Percentiles rank a stretch among this genome's conserved stretches.
phyloP scores from a whole-genome alignment of 2,113 vertebrate genomes.

The Pan troglodytes region NHGRI_mPanTro3-v2.1_pri NC_086015.1:62519001-62519500 shows the following conservation, averaged over 20 bases:
- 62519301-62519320: slow-evolving; percentile 82
- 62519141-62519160: slow-evolving; percentile 79
- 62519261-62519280: slow-evolving; percentile 81
- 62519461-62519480: slow-evolving; percentile 86
- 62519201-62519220: slow-evolving; percentile 76
- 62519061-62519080: slow-evolving; percentile 86
- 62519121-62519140: slow-evolving; percentile 78
- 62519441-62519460: slow-evolving; percentile 86
- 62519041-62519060: slow-evolving; percentile 78
- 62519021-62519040: slow-evolving; percentile 73
- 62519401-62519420: slow-evolving; percentile 89
- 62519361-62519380: slow-evolving; percentile 85
- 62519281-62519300: slow-evolving; percentile 81
- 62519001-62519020: slow-evolving; percentile 75
- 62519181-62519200: slow-evolving; percentile 79
- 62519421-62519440: slow-evolving; percentile 88
- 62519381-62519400: slow-evolving; percentile 86
- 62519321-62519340: slow-evolving; percentile 81
- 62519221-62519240: slow-evolving; percentile 78
- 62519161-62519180: slow-evolving; percentile 82
- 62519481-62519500: slow-evolving; percentile 85
- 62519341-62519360: slow-evolving; percentile 82
- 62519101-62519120: slow-evolving; percentile 80
- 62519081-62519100: slow-evolving; percentile 84
- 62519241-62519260: slow-evolving; percentile 75